These are phyloP conservation scores for Pluvialis apricaria DNA, from an alignment of 2,113 vertebrate genomes.

Conservation along the genomic window DNA sequence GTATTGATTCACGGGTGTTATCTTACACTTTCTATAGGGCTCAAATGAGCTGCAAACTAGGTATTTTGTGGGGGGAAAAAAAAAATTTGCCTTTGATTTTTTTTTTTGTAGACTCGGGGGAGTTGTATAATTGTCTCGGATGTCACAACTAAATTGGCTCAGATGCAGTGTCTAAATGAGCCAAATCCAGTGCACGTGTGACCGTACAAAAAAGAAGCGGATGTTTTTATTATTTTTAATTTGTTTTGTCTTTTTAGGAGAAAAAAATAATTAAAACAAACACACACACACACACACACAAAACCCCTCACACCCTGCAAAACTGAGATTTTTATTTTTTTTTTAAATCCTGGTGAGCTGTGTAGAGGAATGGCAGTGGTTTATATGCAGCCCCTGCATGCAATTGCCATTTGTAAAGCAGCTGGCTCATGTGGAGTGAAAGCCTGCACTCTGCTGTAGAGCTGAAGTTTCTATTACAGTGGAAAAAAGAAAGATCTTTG, in stretches of 20 bases:
- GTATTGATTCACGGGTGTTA: not conserved
- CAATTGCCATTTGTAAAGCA: not conserved
- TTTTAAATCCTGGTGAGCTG: not conserved
- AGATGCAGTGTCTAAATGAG: not conserved
- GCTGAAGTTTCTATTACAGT: not conserved
- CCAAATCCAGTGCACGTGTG: not conserved
- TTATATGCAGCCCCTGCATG: not conserved
- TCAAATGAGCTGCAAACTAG: not conserved
- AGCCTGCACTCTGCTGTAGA: constrained; percentile 34
- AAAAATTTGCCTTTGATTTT: not conserved
- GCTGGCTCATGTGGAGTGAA: not conserved
- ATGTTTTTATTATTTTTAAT: not conserved
- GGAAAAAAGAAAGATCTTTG: not conserved
- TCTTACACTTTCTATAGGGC: not conserved
- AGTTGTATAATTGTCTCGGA: not conserved
- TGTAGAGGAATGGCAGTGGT: not conserved
- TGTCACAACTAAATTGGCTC: not conserved
- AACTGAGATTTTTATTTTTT: not conserved
- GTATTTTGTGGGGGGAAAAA: not conserved
- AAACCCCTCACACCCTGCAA: not conserved
- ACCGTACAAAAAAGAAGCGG: not conserved
- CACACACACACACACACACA: too few species aligned
- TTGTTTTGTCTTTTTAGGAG: not conserved
- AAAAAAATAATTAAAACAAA: not conserved
- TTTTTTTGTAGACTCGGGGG: not conserved